Conservation (phyloP, 2,113 vertebrate genomes). For the Phaethornis superciliosus region DNA sequence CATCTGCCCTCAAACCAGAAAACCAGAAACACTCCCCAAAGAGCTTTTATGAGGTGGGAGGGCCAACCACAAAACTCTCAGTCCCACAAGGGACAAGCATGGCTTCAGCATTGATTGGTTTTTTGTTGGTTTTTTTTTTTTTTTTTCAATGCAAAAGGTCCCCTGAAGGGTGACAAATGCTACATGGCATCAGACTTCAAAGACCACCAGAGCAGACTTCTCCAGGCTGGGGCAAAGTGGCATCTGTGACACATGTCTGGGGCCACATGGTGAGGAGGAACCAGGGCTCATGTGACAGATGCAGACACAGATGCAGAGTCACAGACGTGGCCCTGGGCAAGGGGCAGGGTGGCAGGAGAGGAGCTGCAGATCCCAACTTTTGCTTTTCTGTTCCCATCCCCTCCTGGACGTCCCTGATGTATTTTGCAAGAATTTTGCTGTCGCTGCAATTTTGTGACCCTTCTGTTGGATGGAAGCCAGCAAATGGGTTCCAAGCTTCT, state of each 20-base stretch:
- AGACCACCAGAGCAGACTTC: background rate
- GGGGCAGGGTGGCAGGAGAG: background rate
- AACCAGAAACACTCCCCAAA: background rate
- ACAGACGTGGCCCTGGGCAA: constrained; percentile 24
- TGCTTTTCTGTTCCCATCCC: background rate
- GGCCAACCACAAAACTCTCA: background rate
- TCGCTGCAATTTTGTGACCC: background rate
- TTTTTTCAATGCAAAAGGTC: background rate
- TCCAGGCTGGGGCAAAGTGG: background rate
- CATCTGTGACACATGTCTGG: accelerated
- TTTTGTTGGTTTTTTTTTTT: no score
- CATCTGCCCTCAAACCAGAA: background rate
- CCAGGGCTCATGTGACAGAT: background rate
- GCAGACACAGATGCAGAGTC: background rate
- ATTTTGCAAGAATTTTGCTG: background rate
- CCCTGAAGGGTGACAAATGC: background rate
- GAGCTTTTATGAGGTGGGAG: background rate
- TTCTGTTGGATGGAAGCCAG: background rate
- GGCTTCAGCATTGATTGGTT: background rate
- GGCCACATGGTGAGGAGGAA: background rate
- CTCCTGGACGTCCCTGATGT: accelerated
- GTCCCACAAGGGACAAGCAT: background rate
- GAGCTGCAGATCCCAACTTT: background rate
- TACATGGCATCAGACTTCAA: background rate
- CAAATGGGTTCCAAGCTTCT: accelerated